Conservation (phyloP, 1,140 invertebrate species). For the Nymphalis io region DNA sequence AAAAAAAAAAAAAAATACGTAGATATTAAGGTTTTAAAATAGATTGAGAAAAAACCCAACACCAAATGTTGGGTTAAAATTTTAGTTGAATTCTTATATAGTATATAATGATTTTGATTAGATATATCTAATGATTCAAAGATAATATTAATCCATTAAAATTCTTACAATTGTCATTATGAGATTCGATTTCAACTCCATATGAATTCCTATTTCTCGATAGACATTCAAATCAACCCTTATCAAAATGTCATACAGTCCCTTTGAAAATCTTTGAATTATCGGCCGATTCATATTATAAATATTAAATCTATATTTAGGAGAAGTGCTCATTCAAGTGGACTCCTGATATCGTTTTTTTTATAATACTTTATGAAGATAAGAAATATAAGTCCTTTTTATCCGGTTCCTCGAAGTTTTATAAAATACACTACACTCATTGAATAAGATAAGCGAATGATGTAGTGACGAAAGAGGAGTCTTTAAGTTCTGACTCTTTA, state of each 20-base stretch:
- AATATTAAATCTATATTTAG: background rate
- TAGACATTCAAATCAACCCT: constrained; percentile 10
- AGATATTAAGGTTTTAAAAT: too few species aligned
- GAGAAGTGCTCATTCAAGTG: background rate
- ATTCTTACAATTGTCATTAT: background rate
- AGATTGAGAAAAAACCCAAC: too few species aligned
- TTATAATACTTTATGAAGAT: background rate
- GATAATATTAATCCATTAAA: background rate
- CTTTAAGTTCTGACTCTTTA: too few species aligned
- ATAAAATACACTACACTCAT: too few species aligned
- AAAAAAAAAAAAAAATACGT: too few species aligned
- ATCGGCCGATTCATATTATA: background rate
- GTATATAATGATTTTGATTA: too few species aligned
- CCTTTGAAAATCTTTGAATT: background rate
- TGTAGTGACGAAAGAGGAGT: too few species aligned
- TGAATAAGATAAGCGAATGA: too few species aligned
- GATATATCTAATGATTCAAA: background rate
- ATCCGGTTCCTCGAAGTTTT: too few species aligned
- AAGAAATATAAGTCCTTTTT: too few species aligned
- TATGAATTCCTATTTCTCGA: constrained; percentile 5
- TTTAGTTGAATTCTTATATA: too few species aligned
- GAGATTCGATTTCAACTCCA: background rate
- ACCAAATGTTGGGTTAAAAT: too few species aligned
- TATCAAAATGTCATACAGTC: constrained; percentile 4
- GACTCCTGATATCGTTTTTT: background rate